Conservation (phyloP, 2,113 vertebrate species). For the Xiphophorus couchianus region DNA sequence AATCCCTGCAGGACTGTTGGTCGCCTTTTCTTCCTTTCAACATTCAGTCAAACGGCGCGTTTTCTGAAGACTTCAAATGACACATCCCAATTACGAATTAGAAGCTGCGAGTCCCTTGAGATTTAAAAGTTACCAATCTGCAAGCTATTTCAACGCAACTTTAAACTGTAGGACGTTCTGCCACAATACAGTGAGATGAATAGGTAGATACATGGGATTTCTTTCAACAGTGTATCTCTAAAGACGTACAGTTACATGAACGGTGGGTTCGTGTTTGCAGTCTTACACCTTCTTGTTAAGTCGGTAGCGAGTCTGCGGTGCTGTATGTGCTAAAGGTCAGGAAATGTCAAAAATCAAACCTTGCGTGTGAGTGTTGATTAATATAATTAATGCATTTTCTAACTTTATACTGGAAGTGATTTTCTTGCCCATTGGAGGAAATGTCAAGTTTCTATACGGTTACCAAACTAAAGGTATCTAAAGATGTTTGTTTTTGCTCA, state of each 20-base stretch:
- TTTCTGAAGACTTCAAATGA: constrained; percentile 78
- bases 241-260: not conserved
- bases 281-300: not conserved
- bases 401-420: too few relatives aligned
- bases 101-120: constrained; percentile 63
- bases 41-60: constrained; percentile 53
- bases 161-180: constrained; percentile 19
- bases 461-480: too few relatives aligned
- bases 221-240: not conserved
- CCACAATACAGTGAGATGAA: constrained; percentile 18
- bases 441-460: too few relatives aligned
- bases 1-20: constrained; percentile 61
- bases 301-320: too few relatives aligned
- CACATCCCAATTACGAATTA: constrained; percentile 80
- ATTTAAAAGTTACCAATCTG: constrained; percentile 44
- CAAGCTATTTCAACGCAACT: constrained; percentile 24
- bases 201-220: constrained; percentile 10
- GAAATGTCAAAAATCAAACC: too few relatives aligned
- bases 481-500: too few relatives aligned
- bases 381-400: too few relatives aligned
- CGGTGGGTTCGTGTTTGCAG: not conserved
- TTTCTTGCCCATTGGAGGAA: too few relatives aligned
- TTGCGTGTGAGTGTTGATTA: too few relatives aligned
- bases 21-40: constrained; percentile 61
- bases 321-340: too few relatives aligned